Conservation (phyloP, 2,888 invertebrate species). For the Mongoloraphidia duomilia region DNA sequence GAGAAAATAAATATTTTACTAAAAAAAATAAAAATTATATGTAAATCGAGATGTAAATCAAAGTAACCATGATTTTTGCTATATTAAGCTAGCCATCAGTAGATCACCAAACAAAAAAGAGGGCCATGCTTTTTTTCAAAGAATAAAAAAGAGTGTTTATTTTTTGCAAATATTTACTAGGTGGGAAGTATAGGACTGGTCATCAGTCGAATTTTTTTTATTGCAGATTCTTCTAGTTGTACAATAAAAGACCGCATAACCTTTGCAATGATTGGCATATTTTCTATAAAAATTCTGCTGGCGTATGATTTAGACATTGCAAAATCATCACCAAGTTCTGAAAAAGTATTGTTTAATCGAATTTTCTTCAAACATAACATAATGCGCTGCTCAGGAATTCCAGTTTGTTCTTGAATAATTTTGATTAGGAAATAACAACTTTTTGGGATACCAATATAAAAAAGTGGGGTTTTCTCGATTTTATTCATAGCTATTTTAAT, state of each 20-base stretch:
- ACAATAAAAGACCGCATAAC: constrained; percentile 9
- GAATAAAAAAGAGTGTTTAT: no score
- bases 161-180: no score
- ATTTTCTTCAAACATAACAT: constrained; percentile 1
- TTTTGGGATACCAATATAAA: neutral
- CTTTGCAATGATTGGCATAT: constrained; percentile 6
- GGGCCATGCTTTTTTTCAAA: no score
- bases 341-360: no score
- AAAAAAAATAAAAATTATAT: no score
- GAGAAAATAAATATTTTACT: no score
- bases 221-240: constrained; percentile 7
- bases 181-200: no score
- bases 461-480: neutral
- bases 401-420: neutral
- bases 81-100: no score
- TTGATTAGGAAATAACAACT: neutral
- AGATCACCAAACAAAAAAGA: no score
- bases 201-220: no score
- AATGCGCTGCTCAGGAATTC: neutral
- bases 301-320: constrained; percentile 3
- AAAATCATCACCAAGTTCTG: constrained; percentile 6
- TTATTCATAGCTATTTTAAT: neutral
- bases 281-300: constrained; percentile 10
- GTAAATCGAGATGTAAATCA: no score
- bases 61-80: no score